Base-by-base conservation (phyloP, 1,140 invertebrate species). In the Drosophila pallidifrons region DNA sequence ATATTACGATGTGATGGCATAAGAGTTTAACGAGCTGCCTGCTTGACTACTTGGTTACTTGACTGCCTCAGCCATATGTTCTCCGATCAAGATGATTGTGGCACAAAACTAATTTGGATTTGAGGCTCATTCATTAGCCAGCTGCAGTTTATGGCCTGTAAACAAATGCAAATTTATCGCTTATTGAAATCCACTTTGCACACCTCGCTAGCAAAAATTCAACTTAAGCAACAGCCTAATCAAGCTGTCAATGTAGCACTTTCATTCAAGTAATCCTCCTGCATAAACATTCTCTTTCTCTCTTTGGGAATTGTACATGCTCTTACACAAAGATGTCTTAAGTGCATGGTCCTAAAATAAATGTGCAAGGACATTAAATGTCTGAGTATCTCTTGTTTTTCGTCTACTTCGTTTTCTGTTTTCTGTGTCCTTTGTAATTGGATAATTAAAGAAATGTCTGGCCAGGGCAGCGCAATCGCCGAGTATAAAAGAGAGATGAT, bases 391-490 rank as follows among this genome's bases (percentile, higher is more conserved):
- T 35, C 15, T 25, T 47, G 25, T 66, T 11, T 46, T 55, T 55
- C 57, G 45, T 49, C 30, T 38, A 38, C 35, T 38, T 38, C 35
- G 35, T 25, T 25, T 16, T 16, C 16, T 16, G 5, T 66, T 49
- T 58, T 28, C 20, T 30, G 10, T 55, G 69, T 73, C 73, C 76
- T 78, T 88, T 88, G 85, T 88, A 88, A 88, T 89, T 88, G 85
- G 85, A 88, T 89, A 88, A 88, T 88, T 88, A 88, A 89, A 89
- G 81, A 76, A 88, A 85, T 79, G 81, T 71, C 85, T 76, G 74
- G 46, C 74, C 85, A 76, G 69, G 45, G 61, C 64, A 70, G 61
- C 38, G 41, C 6, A 11, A 35, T 57, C 38, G 61, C 35, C 49
- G 25, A 49, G 47, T 35, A 76, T 60, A 65, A 60, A 75, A 75